These are phyloP conservation scores for Semnornis frantzii DNA, from an alignment of 2,113 vertebrate genomes.

Conservation along the genomic window DNA sequence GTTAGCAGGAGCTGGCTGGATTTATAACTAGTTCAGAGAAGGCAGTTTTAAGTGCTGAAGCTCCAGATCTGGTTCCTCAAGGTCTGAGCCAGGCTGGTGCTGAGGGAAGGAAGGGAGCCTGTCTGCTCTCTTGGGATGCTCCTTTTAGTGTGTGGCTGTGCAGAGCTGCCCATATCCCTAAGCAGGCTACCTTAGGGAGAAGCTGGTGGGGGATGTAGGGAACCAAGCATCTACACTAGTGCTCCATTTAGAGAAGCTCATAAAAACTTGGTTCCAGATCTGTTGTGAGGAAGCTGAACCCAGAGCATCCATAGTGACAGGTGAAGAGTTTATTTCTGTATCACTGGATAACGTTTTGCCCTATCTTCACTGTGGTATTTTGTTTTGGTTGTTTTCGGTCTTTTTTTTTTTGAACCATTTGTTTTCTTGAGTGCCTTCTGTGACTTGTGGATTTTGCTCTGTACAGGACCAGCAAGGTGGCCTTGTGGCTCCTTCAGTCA, in stretches of 20 bases:
- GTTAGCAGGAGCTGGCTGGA: not conserved
- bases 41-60: not conserved
- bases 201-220: not conserved
- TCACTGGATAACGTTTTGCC: not conserved
- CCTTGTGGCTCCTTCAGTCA: conserved; percentile 16
- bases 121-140: not conserved
- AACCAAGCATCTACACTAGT: not conserved
- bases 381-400: not conserved
- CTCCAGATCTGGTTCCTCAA: not conserved
- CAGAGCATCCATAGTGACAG: not conserved
- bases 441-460: not conserved
- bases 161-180: not conserved
- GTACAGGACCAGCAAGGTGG: not conserved
- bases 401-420: not conserved
- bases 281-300: not conserved
- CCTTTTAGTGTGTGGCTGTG: not conserved
- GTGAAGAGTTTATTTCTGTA: not conserved
- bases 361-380: too few species aligned
- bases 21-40: not conserved
- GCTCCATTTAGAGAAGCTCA: not conserved
- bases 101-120: not conserved
- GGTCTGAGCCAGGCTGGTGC: not conserved
- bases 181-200: not conserved
- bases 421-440: not conserved
- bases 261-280: not conserved